A percentile compares a stretch with the other conserved stretches of the same genome.
phyloP scores from a whole-genome alignment of 2,113 vertebrate species.

The Carollia perspicillata region DNA sequence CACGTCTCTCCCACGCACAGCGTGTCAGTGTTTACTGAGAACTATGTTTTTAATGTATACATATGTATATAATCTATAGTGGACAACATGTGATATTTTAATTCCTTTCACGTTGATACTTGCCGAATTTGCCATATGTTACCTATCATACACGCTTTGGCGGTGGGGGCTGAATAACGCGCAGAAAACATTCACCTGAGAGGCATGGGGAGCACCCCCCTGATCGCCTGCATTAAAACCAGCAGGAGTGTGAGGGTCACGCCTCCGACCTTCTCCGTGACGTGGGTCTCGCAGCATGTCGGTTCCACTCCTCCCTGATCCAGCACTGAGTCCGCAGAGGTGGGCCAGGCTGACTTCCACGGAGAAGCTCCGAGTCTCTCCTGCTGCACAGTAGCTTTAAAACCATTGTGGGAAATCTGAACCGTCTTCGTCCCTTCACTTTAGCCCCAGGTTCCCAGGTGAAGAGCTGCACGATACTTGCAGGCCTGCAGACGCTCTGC shows the following conservation, averaged over 20 bases:
- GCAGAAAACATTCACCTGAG: background rate
- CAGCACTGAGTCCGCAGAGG: constrained; percentile 9
- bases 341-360: background rate
- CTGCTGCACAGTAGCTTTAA: background rate
- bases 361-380: background rate
- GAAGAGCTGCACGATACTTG: background rate
- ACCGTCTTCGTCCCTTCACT: constrained; percentile 45
- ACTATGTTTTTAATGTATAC: background rate
- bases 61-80: background rate
- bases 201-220: background rate
- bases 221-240: background rate
- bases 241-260: background rate
- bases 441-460: background rate
- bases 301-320: background rate
- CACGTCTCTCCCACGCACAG: background rate
- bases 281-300: background rate
- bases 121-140: background rate
- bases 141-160: background rate
- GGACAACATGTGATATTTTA: background rate
- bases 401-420: background rate
- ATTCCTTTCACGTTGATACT: background rate
- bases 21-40: background rate
- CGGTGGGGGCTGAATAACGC: background rate
- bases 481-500: background rate
- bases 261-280: background rate